Conservation (phyloP, 2,888 invertebrate genomes). For the Micropterix aruncella region DNA sequence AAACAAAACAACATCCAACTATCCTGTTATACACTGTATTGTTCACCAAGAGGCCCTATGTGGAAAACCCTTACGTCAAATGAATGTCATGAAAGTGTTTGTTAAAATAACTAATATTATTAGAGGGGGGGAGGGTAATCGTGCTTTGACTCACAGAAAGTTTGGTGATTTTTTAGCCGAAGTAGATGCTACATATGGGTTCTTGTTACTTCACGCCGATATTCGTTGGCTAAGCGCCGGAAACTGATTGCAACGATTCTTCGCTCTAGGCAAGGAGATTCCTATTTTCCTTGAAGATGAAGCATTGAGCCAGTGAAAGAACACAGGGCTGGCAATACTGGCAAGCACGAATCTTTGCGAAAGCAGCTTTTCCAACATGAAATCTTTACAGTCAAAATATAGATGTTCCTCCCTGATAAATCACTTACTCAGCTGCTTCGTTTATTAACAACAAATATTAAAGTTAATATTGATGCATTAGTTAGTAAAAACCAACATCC, state of each 20-base stretch:
- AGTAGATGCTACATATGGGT: neutral
- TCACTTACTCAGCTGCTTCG: no score
- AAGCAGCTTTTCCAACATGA: no score
- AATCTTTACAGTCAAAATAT: neutral
- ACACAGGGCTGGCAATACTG: neutral
- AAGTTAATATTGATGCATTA: no score
- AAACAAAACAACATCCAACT: neutral
- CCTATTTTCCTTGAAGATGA: neutral
- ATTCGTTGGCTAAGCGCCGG: no score
- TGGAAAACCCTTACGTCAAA: neutral
- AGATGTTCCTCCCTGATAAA: neutral
- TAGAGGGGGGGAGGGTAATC: no score
- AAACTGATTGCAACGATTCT: neutral
- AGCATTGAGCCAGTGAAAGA: neutral
- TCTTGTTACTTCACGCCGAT: neutral
- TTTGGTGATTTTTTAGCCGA: no score
- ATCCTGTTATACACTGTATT: neutral
- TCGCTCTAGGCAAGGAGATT: neutral
- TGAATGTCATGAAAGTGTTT: neutral
- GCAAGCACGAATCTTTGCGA: no score
- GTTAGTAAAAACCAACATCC: no score
- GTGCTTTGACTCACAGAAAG: no score
- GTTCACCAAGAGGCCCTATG: neutral
- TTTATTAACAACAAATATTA: no score
- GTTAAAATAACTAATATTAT: no score